These are phyloP conservation scores for Drosophila helvetica DNA, from an alignment of 2,888 invertebrate species.

Conservation along the genomic window DNA sequence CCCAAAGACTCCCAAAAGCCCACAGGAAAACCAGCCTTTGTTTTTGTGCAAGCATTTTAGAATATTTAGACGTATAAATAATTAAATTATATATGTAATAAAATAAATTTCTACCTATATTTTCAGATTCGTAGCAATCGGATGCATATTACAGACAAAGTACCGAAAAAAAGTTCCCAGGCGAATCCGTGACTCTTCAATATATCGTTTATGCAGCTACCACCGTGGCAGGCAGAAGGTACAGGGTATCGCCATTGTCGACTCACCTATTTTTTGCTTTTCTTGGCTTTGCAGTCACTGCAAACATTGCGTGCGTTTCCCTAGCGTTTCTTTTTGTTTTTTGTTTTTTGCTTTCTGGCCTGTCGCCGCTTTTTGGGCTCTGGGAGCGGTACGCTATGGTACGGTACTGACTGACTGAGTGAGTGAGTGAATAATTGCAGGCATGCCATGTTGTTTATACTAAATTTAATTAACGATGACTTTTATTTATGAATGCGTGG, in stretches of 20 bases:
- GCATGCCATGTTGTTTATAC: constrained; percentile 73
- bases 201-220: too few relatives aligned
- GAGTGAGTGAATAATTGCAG: constrained; percentile 75
- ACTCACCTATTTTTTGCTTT: neutral
- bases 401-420: constrained; percentile 17
- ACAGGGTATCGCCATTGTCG: neutral
- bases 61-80: too few relatives aligned
- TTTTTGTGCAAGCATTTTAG: too few relatives aligned
- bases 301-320: constrained; percentile 62
- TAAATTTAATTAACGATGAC: constrained; percentile 77
- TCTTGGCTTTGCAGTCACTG: constrained; percentile 36
- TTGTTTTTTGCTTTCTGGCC: constrained; percentile 20
- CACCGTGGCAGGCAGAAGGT: too few relatives aligned
- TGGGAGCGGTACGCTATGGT: neutral
- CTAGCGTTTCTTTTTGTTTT: constrained; percentile 40
- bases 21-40: too few relatives aligned
- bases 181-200: too few relatives aligned
- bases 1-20: too few relatives aligned
- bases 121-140: too few relatives aligned
- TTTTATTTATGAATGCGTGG: constrained; percentile 74
- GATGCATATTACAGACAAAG: too few relatives aligned
- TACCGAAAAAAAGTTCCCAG: too few relatives aligned
- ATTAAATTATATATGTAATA: too few relatives aligned
- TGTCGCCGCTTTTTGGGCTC: constrained; percentile 32
- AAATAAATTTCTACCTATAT: too few relatives aligned